Conservation (phyloP, 37 sponge, comb jelly and placozoan genomes). For the Beroe forskalii region DNA sequence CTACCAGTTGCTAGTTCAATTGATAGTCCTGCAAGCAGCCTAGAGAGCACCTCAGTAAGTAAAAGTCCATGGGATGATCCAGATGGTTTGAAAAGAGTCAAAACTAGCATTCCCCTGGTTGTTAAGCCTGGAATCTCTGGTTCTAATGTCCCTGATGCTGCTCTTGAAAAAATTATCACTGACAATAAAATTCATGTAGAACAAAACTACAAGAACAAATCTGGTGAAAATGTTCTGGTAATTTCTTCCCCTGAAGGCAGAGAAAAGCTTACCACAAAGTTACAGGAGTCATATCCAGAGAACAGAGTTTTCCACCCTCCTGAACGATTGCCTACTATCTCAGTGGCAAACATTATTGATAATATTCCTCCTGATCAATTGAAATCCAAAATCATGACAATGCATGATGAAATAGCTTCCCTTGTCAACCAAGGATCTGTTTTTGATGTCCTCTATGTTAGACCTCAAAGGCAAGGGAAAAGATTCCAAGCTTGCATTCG, state of each 20-base stretch:
- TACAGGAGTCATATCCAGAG: background rate
- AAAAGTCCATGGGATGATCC: background rate
- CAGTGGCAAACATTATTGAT: background rate
- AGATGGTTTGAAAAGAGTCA: background rate
- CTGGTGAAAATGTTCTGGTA: background rate
- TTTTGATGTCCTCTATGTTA: background rate
- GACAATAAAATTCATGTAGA: background rate
- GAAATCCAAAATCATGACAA: background rate
- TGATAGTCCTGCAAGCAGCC: background rate
- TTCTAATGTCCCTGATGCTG: background rate
- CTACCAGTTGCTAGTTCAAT: background rate
- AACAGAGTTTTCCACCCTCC: background rate
- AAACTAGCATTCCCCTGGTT: background rate
- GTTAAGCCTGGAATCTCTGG: background rate
- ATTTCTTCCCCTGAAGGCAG: background rate
- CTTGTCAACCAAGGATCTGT: background rate
- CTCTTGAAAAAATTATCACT: background rate
- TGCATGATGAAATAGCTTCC: background rate
- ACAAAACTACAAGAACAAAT: background rate
- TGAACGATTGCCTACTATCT: constrained; percentile 1
- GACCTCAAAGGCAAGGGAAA: background rate
- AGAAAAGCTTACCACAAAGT: background rate
- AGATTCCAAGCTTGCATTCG: background rate
- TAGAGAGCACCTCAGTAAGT: background rate
- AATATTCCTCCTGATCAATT: background rate